A percentile compares a stretch with the other conserved stretches of the same genome.
These are phyloP conservation scores for Hyppa rectilinea DNA, from an alignment of 2,888 invertebrate species.

Conservation along the genomic window DNA sequence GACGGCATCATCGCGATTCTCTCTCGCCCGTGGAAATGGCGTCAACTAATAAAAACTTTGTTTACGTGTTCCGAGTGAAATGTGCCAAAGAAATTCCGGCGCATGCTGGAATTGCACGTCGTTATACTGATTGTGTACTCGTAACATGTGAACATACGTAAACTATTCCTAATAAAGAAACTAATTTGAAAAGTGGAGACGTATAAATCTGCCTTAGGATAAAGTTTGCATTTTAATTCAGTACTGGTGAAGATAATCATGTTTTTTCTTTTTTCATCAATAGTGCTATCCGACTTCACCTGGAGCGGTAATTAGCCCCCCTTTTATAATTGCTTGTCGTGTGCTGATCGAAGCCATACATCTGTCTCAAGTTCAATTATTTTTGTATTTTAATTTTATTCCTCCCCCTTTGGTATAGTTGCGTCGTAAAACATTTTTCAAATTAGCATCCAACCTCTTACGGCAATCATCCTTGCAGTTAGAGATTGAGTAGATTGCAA, in stretches of 20 bases:
- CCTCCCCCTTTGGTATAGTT: background rate
- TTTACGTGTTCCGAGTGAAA: slow-evolving; percentile 14
- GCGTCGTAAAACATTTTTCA: background rate
- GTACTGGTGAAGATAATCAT: slow-evolving; percentile 51
- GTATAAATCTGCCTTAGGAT: slow-evolving; percentile 44
- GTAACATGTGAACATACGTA: background rate
- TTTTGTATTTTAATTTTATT: slow-evolving; percentile 7
- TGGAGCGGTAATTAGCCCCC: slow-evolving; percentile 62
- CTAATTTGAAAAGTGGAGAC: slow-evolving; percentile 28
- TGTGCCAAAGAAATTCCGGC: background rate
- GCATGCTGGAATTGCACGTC: background rate
- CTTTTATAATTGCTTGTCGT: slow-evolving; percentile 51
- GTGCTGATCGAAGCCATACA: slow-evolving; percentile 51
- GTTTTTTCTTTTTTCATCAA: slow-evolving; percentile 57
- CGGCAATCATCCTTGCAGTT: slow-evolving; percentile 50
- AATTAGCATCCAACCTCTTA: slow-evolving; percentile 37
- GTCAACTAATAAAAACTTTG: background rate
- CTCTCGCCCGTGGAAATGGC: too few species aligned
- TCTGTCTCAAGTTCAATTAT: background rate
- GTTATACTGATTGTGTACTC: background rate
- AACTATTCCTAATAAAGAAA: slow-evolving; percentile 9
- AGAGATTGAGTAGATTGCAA: slow-evolving; percentile 29
- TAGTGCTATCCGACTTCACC: slow-evolving; percentile 63
- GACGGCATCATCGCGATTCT: too few species aligned
- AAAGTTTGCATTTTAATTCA: slow-evolving; percentile 32